A percentile compares a stretch with the other conserved stretches of the same genome.
These are phyloP conservation scores for Bostrychus sinensis DNA, from an alignment of 2,113 vertebrate genomes.

Conservation along the genomic window DNA sequence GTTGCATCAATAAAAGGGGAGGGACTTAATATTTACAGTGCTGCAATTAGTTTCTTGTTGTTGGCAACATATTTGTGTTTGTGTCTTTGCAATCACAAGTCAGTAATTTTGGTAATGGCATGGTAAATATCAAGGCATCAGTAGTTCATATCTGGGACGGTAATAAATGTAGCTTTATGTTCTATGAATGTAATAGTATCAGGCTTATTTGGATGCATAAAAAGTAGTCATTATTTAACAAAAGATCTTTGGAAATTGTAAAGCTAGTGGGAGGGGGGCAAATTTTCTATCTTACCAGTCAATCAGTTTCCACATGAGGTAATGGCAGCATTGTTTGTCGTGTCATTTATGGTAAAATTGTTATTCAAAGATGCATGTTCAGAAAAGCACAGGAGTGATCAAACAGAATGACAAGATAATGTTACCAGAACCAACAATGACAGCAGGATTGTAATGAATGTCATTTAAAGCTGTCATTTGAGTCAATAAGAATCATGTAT, in stretches of 20 bases:
- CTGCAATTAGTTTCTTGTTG: no score
- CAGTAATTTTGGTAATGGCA: neutral
- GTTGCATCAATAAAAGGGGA: no score
- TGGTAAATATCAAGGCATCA: neutral
- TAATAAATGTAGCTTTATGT: neutral
- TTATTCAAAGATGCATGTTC: slow-evolving; percentile 3
- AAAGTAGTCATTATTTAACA: neutral
- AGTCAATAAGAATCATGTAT: neutral
- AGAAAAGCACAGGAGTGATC: slow-evolving; percentile 6
- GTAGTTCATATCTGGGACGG: neutral
- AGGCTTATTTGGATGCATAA: neutral
- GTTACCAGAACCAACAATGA: slow-evolving; percentile 6
- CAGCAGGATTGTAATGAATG: slow-evolving; percentile 7
- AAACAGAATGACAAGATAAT: slow-evolving; percentile 10
- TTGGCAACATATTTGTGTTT: no score
- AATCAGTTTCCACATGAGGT: slow-evolving; percentile 1
- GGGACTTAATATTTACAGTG: no score
- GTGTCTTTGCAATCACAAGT: no score
- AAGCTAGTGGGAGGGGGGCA: slow-evolving; percentile 1
- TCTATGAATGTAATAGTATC: neutral
- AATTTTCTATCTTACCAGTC: slow-evolving; percentile 2
- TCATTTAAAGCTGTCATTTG: slow-evolving; percentile 6
- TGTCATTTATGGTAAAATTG: slow-evolving; percentile 2
- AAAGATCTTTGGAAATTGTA: neutral
- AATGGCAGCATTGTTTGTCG: slow-evolving; percentile 12